Evolutionary conservation across 2,888 invertebrate genomes (phyloP), one percentile per base, ranked within the genome.

Genomic region (Apamea anceps): DNA sequence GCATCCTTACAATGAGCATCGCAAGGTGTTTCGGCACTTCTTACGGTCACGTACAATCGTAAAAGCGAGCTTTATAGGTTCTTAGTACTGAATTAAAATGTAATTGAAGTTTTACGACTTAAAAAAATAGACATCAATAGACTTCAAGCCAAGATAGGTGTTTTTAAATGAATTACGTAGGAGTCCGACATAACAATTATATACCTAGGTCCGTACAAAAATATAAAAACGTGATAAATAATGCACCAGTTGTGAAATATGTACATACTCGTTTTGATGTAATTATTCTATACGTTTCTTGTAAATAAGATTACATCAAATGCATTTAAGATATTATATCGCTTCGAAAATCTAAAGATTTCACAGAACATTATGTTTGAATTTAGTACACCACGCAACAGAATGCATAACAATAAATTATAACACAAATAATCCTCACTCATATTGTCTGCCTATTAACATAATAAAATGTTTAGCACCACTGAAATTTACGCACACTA

Each of bases 381-480:
- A 86, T 88, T 80, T 80, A 88, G 74, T 81, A 86, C 66, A 85
- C 83, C 80, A 75, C 72, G 76, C 77, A 76, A 84, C 80, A 79
- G 65, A 86, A 83, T 82, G 79, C 77, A 85, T 85, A 86, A 85
- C 86, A 84, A 90, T 89, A 90, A 89, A 90, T 89, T 82, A 84
- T 77, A 91, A 87, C 80, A 85, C 82, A 86, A 89, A 89, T 88
- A 89, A 89, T 86, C 88, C 83, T 86, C 84, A 86, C 84, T 87
- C 86, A 90, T 87, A 89, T 88, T 89, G 90, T 91, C 88, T 87
- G 89, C 87, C 88, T 91, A 92, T 92, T 93, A 91, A 87, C 91
- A 91, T 92, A 90, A 91, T 92, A 93, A 93, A 94, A 93, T 94
- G 93, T 94, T 94, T 93, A 91, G 88, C 87, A 90, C 92, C 91